Conservation (phyloP, 2,113 vertebrate species). For the Ictidomys tridecemlineatus region DNA sequence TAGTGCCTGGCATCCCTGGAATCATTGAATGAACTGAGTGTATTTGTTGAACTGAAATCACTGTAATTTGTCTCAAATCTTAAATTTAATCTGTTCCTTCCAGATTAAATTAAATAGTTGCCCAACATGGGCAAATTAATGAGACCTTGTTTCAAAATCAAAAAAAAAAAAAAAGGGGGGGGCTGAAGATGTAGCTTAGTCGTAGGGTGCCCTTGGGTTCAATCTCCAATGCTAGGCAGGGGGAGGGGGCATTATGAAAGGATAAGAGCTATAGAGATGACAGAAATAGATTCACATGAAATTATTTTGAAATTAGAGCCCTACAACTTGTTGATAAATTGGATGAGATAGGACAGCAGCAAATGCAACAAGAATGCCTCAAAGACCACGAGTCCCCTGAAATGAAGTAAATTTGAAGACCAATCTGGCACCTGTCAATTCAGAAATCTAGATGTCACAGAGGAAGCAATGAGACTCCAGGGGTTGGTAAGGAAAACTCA, state of each 20-base stretch:
- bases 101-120: too few species aligned
- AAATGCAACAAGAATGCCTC: neutral
- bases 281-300: neutral
- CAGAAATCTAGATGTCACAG: neutral
- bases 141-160: too few species aligned
- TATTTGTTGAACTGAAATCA: neutral
- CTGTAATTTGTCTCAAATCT: constrained; percentile 16
- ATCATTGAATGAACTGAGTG: neutral
- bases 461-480: neutral
- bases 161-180: too few species aligned
- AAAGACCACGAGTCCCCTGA: neutral
- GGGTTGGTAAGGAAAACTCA: neutral
- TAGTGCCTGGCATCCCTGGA: neutral
- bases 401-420: neutral
- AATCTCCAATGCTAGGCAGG: too few species aligned
- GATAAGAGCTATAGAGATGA: neutral
- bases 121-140: too few species aligned
- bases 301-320: neutral
- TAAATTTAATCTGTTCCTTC: neutral
- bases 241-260: neutral
- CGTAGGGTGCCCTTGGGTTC: too few species aligned
- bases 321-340: neutral
- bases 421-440: neutral
- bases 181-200: too few species aligned
- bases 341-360: neutral